Base-by-base conservation (phyloP, 2,888 invertebrate species). In the Drosophila flavopinicola region DNA sequence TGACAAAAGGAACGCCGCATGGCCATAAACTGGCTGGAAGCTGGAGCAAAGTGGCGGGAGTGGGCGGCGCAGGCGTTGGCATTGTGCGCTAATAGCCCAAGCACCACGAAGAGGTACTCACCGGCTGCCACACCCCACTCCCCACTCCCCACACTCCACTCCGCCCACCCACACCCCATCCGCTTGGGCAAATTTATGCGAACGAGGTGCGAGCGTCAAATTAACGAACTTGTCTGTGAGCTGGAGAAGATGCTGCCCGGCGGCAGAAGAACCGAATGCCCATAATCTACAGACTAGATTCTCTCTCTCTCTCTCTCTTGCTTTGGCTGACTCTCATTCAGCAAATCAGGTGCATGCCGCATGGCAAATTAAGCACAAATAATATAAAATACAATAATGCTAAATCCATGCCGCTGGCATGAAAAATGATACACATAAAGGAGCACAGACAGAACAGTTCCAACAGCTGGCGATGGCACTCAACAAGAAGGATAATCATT, bases 161-260 rank as follows among this genome's bases (percentile, higher is more conserved):
- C 20, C 20, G 2, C 20, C 20, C 20, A 20, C 20, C 20, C 4
- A 20, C 20, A 20, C 9, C 4, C 6, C 15, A 30, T 0, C 9
- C 48, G 1, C 20, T 6, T 24, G 2, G 30, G 52, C 20, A 76
- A 56, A 75, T 75, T 75, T 75, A 75, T 75, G 83, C 83, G 72
- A 73, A 59, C 65, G 71, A 78, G 79, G 78, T 79, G 84, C 83
- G 74, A 83, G 74, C 85, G 87, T 84, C 84, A 87, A 89, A 90
- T 89, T 88, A 90, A 90, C 88, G 79, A 89, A 88, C 89, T 87
- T 89, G 87, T 87, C 85, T 65, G 60, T 11, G 17, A 47, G 63
- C 41, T n/a, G 39, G 30, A 29, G 41, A 44, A 42, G 65, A 60
- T 33, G 17, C 53, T 56, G 65, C 61, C 68, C 61, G 56, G 54